These are phyloP conservation scores for Cynopterus brachyotis DNA, from an alignment of 2,113 vertebrate species.

Conservation along the genomic window DNA sequence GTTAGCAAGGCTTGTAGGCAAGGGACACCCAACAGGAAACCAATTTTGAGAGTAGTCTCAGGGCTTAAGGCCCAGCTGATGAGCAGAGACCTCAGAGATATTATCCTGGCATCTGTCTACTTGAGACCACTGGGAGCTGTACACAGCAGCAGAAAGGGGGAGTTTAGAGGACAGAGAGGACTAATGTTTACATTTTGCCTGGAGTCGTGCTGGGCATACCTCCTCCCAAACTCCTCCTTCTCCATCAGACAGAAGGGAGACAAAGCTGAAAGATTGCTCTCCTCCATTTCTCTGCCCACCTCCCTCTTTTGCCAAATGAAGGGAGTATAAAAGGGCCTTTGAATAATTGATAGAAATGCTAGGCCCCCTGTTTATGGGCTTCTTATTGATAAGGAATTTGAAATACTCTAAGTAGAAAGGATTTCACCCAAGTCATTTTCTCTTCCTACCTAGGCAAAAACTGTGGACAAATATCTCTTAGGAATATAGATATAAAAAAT, in stretches of 20 bases:
- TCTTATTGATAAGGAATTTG: constrained; percentile 5
- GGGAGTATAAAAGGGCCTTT: not conserved
- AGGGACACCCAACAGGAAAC: constrained; percentile 17
- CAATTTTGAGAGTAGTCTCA: not conserved
- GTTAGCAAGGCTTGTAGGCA: not conserved
- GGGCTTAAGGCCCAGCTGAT: not conserved
- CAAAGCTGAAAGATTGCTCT: not conserved
- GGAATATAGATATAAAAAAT: constrained; percentile 15
- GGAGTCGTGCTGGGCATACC: not conserved
- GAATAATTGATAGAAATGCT: constrained; percentile 12
- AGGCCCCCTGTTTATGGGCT: not conserved
- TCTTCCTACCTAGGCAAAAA: not conserved
- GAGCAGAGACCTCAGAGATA: constrained; percentile 13
- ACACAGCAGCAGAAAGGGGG: constrained; percentile 14
- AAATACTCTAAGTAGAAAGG: constrained; percentile 27
- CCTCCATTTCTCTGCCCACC: not conserved
- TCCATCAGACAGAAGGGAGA: not conserved
- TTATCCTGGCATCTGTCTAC: not conserved
- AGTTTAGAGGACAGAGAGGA: not conserved
- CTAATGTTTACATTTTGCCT: constrained; percentile 29
- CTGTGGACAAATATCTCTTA: not conserved
- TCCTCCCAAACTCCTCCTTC: not conserved
- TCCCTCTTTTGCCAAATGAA: constrained; percentile 11
- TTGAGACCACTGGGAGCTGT: not conserved
- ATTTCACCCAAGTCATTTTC: constrained; percentile 1